Base-by-base conservation (phyloP, 2,797 vertebrate species). In the Enteromius trimaculatus region DNA sequence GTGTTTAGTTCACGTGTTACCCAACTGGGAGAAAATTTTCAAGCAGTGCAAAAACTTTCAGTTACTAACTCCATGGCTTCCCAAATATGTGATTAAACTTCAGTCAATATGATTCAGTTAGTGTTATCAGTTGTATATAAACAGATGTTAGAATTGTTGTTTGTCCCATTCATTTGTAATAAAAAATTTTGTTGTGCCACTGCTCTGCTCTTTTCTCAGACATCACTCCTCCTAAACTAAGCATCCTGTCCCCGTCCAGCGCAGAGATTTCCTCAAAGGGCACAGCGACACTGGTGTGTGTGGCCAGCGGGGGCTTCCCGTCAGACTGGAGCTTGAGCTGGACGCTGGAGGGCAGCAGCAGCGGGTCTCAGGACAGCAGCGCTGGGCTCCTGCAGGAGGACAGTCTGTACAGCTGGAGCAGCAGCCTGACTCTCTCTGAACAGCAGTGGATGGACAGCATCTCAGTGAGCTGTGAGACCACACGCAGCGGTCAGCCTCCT, bases 281-380 rank as follows among this genome's bases (percentile, higher is more conserved):
- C 9, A 84, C 49, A 60, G 90, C 82, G 83, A 90, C 88, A 26
- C 81, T 92, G 71, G 51, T 83, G 66, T 90, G 90, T 68, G 85
- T 92, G 88, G 90, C 88, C 87, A 88, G 86, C 84, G 81, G 85
- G 81, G 91, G 90, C 84, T 90, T 90, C 81, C 91, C 89, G 51
- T 89, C 89, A 84, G 89, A 86, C 87, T 92, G 90, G 88, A 87
- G 13, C 9, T 77, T 89, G 84, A 71, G 75, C 80, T 90, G 88
- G 90, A 91, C 82, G 79, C 81, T 92, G 85, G 87, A 86, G 17
- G 77, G 79, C n/a, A 80, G 39, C 86, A 72, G 86, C 77, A 74
- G 53, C 7, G 8, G 51, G 71, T 16, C 49, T 77, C 75, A 75
- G 81, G 75, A 68, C 26, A 47, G 77, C 89, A 87, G 76, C 68